A percentile compares a stretch with the other conserved stretches of the same genome.
Conservation (phyloP, 2,113 vertebrate genomes). For the Sinocyclocheilus rhinocerous region DNA sequence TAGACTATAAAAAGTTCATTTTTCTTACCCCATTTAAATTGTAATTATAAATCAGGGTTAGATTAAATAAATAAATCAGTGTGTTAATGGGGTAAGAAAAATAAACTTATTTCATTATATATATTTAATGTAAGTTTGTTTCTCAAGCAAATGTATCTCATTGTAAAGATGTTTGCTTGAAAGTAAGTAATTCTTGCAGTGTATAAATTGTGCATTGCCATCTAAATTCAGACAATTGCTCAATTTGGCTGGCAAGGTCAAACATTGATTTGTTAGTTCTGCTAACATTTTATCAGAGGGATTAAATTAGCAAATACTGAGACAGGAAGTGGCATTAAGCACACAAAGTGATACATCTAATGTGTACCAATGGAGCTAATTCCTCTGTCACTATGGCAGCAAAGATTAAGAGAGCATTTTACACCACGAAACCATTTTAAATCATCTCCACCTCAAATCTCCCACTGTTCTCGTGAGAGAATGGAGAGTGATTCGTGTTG, state of each 20-base stretch:
- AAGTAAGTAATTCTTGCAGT: not conserved
- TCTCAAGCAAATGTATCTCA: too few relatives aligned
- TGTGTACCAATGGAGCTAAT: not conserved
- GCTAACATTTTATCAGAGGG: constrained; percentile 7
- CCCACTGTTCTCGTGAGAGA: not conserved
- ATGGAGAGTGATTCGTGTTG: not conserved
- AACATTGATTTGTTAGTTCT: not conserved
- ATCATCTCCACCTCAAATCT: not conserved
- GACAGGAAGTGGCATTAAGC: constrained; percentile 14
- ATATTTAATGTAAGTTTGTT: not conserved
- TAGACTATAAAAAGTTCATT: not conserved
- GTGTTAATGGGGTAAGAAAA: not conserved
- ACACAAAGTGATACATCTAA: not conserved
- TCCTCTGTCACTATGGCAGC: not conserved
- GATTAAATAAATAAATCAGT: too few relatives aligned
- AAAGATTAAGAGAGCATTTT: not conserved
- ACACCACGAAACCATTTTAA: not conserved
- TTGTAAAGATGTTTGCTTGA: too few relatives aligned
- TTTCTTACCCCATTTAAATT: not conserved
- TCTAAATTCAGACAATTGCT: constrained; percentile 22
- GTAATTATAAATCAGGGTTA: too few relatives aligned
- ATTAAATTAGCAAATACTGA: constrained; percentile 20
- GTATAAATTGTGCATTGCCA: not conserved
- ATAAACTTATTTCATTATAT: not conserved
- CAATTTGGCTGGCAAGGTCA: not conserved